Evolutionary conservation across 92 coral and sea anemone genomes (phyloP).

Genomic region (Porites lobata): DNA sequence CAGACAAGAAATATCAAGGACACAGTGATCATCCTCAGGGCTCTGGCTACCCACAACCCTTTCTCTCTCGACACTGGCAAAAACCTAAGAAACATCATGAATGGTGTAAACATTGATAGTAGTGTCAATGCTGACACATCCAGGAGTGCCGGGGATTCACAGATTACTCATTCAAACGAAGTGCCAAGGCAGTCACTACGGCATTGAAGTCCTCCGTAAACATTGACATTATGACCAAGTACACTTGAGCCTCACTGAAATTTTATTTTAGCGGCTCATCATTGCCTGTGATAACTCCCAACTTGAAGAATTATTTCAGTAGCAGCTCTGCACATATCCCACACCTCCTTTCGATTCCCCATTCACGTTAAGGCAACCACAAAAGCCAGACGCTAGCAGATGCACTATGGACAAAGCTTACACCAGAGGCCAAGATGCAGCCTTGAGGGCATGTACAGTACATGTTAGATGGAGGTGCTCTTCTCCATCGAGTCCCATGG

Average conservation of each 20-base stretch:
- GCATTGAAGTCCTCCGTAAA: constrained; percentile 14
- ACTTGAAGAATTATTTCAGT: neutral
- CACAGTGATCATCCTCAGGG: constrained; percentile 19
- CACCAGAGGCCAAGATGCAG: neutral
- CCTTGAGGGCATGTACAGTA: constrained; percentile 33
- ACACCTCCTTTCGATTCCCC: constrained; percentile 26
- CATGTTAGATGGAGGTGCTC: constrained; percentile 35
- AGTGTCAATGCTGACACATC: neutral
- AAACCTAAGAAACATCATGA: too few species aligned
- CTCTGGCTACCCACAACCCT: neutral
- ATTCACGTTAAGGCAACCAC: neutral
- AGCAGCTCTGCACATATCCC: constrained; percentile 45
- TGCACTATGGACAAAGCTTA: constrained; percentile 52
- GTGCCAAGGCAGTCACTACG: constrained; percentile 42
- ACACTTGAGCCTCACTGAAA: constrained; percentile 31
- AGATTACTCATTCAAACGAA: constrained; percentile 21
- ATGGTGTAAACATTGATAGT: constrained; percentile 7
- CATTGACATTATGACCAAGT: constrained; percentile 25
- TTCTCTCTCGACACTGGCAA: too few species aligned
- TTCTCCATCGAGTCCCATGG: constrained; percentile 49
- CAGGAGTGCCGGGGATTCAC: constrained; percentile 7
- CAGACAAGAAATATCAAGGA: constrained; percentile 33
- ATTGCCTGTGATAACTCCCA: neutral
- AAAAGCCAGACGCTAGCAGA: constrained; percentile 60
- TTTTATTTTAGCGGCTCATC: too few species aligned